Evolutionary conservation across 2,888 invertebrate species (phyloP), one percentile per base, ranked within the genome.

Genomic region (Ectemnius continuus): DNA sequence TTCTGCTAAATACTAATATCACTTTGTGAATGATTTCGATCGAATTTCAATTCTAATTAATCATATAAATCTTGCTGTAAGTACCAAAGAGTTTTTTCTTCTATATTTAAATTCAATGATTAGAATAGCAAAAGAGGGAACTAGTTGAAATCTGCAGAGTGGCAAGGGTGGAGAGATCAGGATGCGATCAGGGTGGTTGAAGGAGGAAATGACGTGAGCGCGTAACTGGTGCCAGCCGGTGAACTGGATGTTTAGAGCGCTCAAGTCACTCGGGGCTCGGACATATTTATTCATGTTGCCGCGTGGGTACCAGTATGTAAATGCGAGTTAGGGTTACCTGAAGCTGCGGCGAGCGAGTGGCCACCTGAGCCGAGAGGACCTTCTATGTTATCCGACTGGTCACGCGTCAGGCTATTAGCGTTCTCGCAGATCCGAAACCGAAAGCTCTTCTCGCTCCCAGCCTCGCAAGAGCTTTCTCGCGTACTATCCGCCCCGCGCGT

Each of bases 281-380:
- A 75, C 73, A 79, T 81, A 81, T 76, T 78, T 81, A 87, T 87
- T 87, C 84, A 83, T 84, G 83, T 75, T 67, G 52, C 74, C 71
- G 69, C 75, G 82, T 70, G 73, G 74, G 71, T 80, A 74, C 75
- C 76, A 78, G 82, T 85, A 87, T 87, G 87, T 79, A 87, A 87
- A 87, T 85, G 76, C 69, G 68, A 83, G 82, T 82, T 85, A 84
- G 82, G 80, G 80, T 83, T 80, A 79, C 73, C 72, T 73, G 71
- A 45, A 71, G 58, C 64, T 56, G 56, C 66, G 60, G 23, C 20
- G 64, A 18, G 58, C 65, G 57, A 59, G 36, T 61, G 78, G 61
- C 78, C 76, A 81, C 77, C 79, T 77, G 82, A 81, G 71, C 78
- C 72, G 52, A 52, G 52, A 14, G n/a, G 36, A 8, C 36, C 36